These are phyloP conservation scores for Drosophila seguyi DNA, from an alignment of 1,140 invertebrate species.

Conservation along the genomic window DNA sequence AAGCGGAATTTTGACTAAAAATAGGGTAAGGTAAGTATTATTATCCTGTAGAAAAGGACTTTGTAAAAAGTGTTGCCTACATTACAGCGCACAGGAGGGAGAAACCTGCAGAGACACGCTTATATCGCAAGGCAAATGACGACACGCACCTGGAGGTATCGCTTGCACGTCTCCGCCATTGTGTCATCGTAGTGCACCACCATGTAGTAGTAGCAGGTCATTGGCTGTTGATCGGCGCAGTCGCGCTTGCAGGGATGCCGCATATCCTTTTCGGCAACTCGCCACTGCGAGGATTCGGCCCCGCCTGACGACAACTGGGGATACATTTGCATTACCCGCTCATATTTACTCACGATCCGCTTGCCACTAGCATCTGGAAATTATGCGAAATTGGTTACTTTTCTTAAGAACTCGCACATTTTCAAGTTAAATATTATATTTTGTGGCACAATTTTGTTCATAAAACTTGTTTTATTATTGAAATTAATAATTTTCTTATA, in stretches of 20 bases:
- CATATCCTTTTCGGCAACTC: slow-evolving; percentile 60
- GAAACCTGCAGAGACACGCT: not conserved
- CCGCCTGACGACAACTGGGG: slow-evolving; percentile 51
- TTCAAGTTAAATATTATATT: not conserved
- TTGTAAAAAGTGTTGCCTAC: not conserved
- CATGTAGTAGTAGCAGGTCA: slow-evolving; percentile 84
- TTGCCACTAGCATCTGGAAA: slow-evolving; percentile 64
- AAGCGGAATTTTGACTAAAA: slow-evolving; percentile 63
- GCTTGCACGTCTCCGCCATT: slow-evolving; percentile 69
- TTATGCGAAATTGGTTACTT: not conserved
- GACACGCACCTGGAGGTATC: slow-evolving; percentile 50
- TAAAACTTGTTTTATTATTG: not conserved
- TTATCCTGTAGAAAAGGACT: not conserved
- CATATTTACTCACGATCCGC: slow-evolving; percentile 72
- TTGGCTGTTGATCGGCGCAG: slow-evolving; percentile 64
- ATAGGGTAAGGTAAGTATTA: not conserved
- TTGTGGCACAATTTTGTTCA: not conserved
- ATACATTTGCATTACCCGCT: slow-evolving; percentile 68
- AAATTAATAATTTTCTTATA: not conserved
- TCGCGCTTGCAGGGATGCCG: slow-evolving; percentile 74
- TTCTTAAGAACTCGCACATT: not conserved
- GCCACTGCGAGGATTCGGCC: slow-evolving; percentile 69
- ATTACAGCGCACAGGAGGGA: not conserved
- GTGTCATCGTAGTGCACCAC: slow-evolving; percentile 81
- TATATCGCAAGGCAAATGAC: not conserved